phyloP scores from a whole-genome alignment of 35 echinoderm and acorn worm species.

The Chiridota heheva region DNA sequence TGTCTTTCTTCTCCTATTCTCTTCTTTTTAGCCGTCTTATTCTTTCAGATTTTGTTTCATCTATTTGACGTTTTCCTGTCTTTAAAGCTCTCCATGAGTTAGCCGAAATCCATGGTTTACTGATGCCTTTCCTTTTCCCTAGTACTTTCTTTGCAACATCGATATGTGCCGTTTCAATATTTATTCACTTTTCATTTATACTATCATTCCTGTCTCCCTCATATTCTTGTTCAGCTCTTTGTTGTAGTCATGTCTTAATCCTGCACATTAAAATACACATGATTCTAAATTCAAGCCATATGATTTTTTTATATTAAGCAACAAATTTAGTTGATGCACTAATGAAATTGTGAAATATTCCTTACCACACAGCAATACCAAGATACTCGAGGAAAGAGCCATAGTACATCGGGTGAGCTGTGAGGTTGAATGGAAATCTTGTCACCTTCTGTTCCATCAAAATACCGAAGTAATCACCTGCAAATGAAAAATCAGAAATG shows the following conservation, averaged over 20 bases:
- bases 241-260: neutral
- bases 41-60: too few species aligned
- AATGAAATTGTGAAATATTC: neutral
- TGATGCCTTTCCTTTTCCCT: too few species aligned
- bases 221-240: too few species aligned
- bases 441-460: slow-evolving; percentile 73
- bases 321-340: neutral
- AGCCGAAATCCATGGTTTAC: too few species aligned
- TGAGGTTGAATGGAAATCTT: slow-evolving; percentile 67
- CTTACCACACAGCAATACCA: slow-evolving; percentile 69
- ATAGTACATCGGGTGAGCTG: slow-evolving; percentile 67
- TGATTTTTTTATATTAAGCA: neutral
- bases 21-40: too few species aligned
- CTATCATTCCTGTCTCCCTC: too few species aligned
- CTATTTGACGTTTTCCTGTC: too few species aligned
- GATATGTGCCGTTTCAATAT: too few species aligned
- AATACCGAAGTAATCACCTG: slow-evolving; percentile 90
- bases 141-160: too few species aligned
- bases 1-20: too few species aligned
- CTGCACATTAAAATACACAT: neutral
- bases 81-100: too few species aligned
- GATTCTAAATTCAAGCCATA: neutral
- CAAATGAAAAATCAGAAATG: slow-evolving; percentile 9
- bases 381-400: slow-evolving; percentile 58
- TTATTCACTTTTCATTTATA: too few species aligned